Evolutionary conservation across 2,113 vertebrate genomes (phyloP).

Genomic region (Columba janthina): DNA sequence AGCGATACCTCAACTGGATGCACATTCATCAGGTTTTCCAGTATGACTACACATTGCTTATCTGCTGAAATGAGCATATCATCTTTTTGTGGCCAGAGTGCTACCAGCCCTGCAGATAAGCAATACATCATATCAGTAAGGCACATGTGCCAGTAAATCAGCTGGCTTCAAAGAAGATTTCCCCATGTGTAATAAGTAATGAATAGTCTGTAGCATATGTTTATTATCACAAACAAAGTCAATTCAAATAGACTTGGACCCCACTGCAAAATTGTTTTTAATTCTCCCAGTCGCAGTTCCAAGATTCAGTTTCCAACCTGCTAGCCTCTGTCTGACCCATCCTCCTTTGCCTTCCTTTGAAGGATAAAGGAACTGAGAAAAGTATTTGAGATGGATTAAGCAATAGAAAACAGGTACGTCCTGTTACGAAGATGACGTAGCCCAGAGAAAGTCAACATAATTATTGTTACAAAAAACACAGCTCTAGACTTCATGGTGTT

Average conservation of each 20-base stretch:
- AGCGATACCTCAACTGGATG: background rate
- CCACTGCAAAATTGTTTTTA: background rate
- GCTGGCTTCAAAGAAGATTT: background rate
- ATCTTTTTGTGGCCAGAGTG: background rate
- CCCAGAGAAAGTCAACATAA: background rate
- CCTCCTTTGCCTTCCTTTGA: background rate
- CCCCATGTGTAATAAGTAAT: background rate
- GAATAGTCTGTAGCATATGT: background rate
- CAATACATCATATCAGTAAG: background rate
- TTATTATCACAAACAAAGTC: background rate
- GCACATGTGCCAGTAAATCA: background rate
- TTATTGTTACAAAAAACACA: background rate
- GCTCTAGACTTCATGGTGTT: background rate
- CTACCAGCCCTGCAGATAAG: background rate
- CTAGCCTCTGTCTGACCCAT: background rate
- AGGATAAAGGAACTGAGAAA: background rate
- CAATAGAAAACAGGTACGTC: fast-evolving
- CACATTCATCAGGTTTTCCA: background rate
- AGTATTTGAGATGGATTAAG: background rate
- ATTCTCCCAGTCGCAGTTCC: background rate
- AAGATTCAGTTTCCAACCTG: background rate
- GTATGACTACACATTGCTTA: background rate
- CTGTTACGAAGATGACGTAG: background rate
- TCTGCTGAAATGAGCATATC: background rate
- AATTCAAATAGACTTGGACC: background rate